phyloP scores from a whole-genome alignment of 2,113 vertebrate species.

The Hiodon alosoides region DNA sequence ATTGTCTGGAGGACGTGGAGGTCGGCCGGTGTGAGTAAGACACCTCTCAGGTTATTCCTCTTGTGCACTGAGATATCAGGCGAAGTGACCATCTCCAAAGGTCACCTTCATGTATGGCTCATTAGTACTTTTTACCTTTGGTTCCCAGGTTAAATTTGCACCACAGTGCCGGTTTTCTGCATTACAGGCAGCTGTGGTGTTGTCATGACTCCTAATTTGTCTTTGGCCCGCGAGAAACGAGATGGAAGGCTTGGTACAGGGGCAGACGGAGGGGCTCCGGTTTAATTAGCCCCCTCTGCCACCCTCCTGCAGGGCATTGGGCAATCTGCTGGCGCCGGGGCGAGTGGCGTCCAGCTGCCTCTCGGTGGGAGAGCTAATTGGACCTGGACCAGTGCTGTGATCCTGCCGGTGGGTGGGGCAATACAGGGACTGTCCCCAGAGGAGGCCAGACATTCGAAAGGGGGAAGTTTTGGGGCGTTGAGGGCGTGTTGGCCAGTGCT shows the following conservation, averaged over 20 bases:
- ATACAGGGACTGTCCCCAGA: neutral
- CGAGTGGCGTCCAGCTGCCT: conserved; percentile 1
- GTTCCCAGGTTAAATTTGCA: conserved; percentile 13
- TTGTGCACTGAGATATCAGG: neutral
- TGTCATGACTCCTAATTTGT: conserved; percentile 12
- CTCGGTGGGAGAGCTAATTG: conserved; percentile 12
- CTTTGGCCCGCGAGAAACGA: neutral
- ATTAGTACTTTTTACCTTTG: conserved; percentile 17
- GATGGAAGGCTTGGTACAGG: neutral
- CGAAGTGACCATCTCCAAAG: conserved; percentile 3
- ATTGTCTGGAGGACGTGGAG: too few species aligned
- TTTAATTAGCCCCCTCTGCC: conserved; percentile 12
- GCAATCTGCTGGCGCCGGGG: conserved; percentile 17
- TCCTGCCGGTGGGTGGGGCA: neutral
- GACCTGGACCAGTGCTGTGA: neutral
- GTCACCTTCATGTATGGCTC: neutral
- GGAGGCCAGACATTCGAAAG: neutral
- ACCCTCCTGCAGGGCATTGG: neutral
- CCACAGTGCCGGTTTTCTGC: neutral
- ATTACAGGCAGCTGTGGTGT: conserved; percentile 8
- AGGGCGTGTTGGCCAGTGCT: too few species aligned
- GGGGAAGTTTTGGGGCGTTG: neutral
- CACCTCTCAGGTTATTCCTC: neutral
- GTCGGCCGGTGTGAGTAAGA: neutral
- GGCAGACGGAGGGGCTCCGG: neutral